Conservation (phyloP, 2,113 vertebrate species). For the Ceuthmochares aereus region DNA sequence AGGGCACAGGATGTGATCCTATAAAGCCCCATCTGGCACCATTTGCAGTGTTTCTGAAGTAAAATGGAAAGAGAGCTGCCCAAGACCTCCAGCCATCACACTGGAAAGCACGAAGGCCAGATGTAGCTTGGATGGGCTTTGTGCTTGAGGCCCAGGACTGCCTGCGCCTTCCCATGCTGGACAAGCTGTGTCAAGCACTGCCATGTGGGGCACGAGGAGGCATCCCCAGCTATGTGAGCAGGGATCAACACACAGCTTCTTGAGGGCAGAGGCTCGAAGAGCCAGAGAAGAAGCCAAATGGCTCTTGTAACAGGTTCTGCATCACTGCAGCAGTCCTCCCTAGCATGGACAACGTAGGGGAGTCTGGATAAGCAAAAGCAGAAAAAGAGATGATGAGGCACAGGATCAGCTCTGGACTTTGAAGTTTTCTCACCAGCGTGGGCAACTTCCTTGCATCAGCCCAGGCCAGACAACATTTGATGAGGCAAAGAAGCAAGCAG, state of each 20-base stretch:
- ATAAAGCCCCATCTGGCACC: constrained; percentile 17
- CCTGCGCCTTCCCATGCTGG: neutral
- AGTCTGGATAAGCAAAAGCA: neutral
- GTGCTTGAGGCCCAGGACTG: neutral
- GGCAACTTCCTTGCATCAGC: neutral
- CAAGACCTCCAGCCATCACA: neutral
- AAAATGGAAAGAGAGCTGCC: neutral
- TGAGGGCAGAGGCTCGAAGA: neutral
- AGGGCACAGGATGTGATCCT: constrained; percentile 33
- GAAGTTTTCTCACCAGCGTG: neutral
- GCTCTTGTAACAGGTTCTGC: neutral
- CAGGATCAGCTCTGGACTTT: neutral
- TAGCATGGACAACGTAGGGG: neutral
- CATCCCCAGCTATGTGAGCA: neutral
- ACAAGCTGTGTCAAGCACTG: neutral
- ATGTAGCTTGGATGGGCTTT: neutral
- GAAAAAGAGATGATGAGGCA: neutral
- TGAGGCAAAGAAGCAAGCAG: neutral
- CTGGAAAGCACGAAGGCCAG: neutral
- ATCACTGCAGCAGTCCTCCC: neutral
- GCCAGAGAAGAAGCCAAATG: neutral
- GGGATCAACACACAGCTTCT: neutral
- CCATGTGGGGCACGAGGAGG: neutral
- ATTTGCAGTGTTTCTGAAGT: neutral
- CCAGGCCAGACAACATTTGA: neutral